Percentiles rank a stretch among this genome's conserved stretches.
phyloP scores from a whole-genome alignment of 2,113 vertebrate genomes.

The Gobio gobio region DNA sequence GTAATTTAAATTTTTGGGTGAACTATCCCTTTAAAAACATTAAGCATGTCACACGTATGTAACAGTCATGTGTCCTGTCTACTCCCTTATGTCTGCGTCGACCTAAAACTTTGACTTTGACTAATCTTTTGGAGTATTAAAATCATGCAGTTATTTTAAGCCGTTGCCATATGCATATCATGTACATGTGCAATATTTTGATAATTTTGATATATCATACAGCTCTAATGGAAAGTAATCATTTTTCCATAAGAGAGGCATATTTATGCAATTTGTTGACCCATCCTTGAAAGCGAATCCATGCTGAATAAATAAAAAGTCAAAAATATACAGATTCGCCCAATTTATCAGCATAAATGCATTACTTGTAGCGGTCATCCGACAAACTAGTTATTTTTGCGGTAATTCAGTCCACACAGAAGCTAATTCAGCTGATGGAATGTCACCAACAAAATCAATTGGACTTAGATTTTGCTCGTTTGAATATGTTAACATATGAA shows the following conservation, averaged over 20 bases:
- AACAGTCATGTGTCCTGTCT: no score
- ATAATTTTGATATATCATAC: no score
- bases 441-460: slow-evolving; percentile 18
- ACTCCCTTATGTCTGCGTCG: no score
- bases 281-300: neutral
- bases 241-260: neutral
- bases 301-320: slow-evolving; percentile 1
- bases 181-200: no score
- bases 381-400: neutral
- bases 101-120: no score
- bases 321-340: neutral
- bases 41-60: no score
- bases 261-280: slow-evolving; percentile 30
- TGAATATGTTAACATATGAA: slow-evolving; percentile 13
- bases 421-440: slow-evolving; percentile 27
- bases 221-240: neutral
- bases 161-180: no score
- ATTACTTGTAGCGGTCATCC: neutral
- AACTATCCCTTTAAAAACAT: no score
- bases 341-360: neutral
- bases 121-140: no score
- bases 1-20: no score
- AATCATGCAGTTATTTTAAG: no score
- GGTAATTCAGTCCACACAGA: slow-evolving; percentile 13
- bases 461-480: slow-evolving; percentile 17